Base-by-base conservation (phyloP, 2,888 invertebrate species). In the Thumatha senex region DNA sequence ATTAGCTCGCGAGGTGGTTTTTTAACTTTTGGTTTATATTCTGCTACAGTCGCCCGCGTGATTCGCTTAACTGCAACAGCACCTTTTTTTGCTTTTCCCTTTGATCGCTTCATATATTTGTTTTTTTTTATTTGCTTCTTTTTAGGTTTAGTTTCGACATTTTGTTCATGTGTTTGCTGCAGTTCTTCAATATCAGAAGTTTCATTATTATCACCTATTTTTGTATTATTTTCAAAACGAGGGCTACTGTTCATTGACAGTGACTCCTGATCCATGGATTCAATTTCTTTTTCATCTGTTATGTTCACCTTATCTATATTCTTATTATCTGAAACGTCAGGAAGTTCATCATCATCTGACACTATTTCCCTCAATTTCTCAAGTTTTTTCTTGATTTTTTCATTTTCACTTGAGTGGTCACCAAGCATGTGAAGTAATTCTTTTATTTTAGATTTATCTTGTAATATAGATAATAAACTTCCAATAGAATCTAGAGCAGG, bases 311-410 rank as follows among this genome's bases (percentile, higher is more conserved):
- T 29, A 4, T 46, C 33, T 1, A 11, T 8, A 29, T 12, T 49
- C 44, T 18, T 29, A 9, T 34, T 41, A 48, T 45, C 39, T 18
- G 40, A 35, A 18, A 31, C 15, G 12, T 46, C 39, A 39, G 12
- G 11, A 33, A 29, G 39, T 35, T 56, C 74, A 63, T 90, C 84
- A 54, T 91, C 84, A 66, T 93, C 93, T 0, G 92, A 92, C 13
- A 92, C 92, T 5, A 93, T 92, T 67, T 92, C 92, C 56, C 93
- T 89, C 0, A 93, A 83, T 65, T 89, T 93, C 65, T 93, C 92
- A 18, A 94, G 87, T 63, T 92, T 93, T 63, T 93, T 93, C 63
- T 92, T 92, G 45, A 93, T 86, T 72, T 92, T 92, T 48, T 92
- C 85, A 62, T 90, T 87, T 43, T 86, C 88, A 58, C 67, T 74